phyloP scores from a whole-genome alignment of 2,797 vertebrate genomes.

The Chiloscyllium punctatum region DNA sequence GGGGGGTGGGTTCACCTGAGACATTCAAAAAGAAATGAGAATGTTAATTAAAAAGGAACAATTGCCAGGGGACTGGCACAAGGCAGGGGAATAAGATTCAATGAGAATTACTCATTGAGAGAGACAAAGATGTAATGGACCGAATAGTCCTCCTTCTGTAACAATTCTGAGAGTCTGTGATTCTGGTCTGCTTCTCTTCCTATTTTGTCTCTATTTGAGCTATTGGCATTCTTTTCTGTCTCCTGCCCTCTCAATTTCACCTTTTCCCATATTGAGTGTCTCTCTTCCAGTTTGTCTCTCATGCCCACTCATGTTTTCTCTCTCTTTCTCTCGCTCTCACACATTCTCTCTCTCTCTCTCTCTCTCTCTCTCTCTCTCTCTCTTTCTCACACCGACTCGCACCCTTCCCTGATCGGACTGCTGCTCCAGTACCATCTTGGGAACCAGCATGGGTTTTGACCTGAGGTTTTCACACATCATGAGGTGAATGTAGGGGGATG shows the following conservation, averaged over 20 bases:
- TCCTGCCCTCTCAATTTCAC: background rate
- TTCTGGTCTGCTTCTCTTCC: background rate
- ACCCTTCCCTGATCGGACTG: background rate
- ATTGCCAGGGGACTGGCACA: no score
- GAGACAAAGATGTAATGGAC: no score
- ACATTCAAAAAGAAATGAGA: no score
- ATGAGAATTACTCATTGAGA: no score
- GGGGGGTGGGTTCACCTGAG: no score
- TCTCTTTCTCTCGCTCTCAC: background rate
- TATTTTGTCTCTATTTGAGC: background rate
- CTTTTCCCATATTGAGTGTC: background rate
- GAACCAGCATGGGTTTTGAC: background rate
- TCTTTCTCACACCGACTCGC: background rate
- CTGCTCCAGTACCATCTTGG: background rate
- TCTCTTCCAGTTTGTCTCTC: background rate
- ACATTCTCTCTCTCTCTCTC: background rate
- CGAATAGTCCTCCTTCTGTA: no score
- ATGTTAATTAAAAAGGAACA: no score
- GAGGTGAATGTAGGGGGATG: background rate
- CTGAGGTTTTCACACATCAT: background rate
- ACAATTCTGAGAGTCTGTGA: no score
- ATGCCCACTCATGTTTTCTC: background rate
- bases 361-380: background rate
- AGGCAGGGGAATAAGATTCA: no score
- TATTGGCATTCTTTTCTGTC: background rate